Evolutionary conservation across 2,888 invertebrate species (phyloP), one percentile per base, ranked within the genome.

Genomic region (Thalpophila matura): DNA sequence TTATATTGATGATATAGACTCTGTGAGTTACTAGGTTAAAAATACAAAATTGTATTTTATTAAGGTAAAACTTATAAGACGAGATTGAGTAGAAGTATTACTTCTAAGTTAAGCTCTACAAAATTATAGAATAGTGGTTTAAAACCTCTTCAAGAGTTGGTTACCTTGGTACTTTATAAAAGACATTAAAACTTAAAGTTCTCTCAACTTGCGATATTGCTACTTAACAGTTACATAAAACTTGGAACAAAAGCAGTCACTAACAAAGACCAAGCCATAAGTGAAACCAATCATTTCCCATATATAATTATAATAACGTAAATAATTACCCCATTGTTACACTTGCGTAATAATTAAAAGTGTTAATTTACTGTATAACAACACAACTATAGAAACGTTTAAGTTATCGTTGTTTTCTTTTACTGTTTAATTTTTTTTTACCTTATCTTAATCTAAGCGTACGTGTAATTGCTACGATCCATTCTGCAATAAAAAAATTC

Each of bases 221-320:
- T 59, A 33, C 56, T 62, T 57, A 57, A 60, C 43, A 58, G 62
- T 64, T 69, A 72, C 56, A 75, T 72, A 72, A 78, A 78, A 74
- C 63, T 73, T 63, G 38, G 37, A 65, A 81, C 77, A 80, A 82
- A 76, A 71, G 68, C 49, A 24, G 37, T n/a, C 7, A 53, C 40
- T 47, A 71, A 71, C 77, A 70, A 74, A 71, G 69, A 70, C 46
- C 56, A 63, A 64, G 69, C 46, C 56, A 54, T 66, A 66, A 76
- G 72, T 67, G 76, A 82, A 81, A 69, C 76, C 74, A 79, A 81
- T 74, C 50, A 73, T 70, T 75, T 80, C 69, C 62, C 62, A 79
- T 68, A 59, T 66, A 72, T 40, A 24, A n/a, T 12, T n/a, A 35
- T 69, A 66, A 67, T 75, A 73, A 74, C 66, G n/a, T 50, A 49